Evolutionary conservation across 2,797 vertebrate genomes (phyloP), one percentile per base, ranked within the genome.

Genomic region (Cryptoprocta ferox): DNA sequence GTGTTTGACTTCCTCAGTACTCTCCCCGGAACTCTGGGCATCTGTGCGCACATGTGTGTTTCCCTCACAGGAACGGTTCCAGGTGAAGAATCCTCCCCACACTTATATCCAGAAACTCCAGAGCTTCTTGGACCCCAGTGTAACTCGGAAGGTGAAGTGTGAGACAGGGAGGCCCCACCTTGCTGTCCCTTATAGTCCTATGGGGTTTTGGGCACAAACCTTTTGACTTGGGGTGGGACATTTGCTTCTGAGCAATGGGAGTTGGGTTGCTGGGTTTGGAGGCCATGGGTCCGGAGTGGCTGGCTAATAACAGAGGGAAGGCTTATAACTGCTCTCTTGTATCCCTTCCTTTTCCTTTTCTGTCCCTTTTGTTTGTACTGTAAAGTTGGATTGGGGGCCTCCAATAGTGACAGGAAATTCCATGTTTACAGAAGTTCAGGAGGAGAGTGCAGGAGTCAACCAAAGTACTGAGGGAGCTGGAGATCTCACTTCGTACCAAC

Each of bases 401-500:
- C 66, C 61, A 28, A 94, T 91, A 78, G 50, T 98, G 95, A 98
- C 96, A 78, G 68, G 89, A 78, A 89, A 75, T 95, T 97, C 79
- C 97, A 7, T 98, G 68, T 94, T 99, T 98, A 14, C 98, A 99
- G 99, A 99, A 99, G 98, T 99, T 99, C 98, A 99, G 99, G 95
- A 99, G 99, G 98, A 99, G 99, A 96, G 99, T 99, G 79, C 99
- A 99, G 98, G 99, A 99, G 98, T 99, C 99, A 3, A 99, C 99
- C 45, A 99, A 99, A 98, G 99, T 99, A 93, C 97, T 99, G 96
- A 99, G 99, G 35, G 99, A 99, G 98, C 99, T 99, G 99, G 99
- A 99, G 99, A 99, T 99, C 97, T 99, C 99, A 10, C 99, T 99
- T 95, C 99, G 99, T 97, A 99, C 99, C 56, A 99, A 99, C 98